phyloP scores from a whole-genome alignment of 1,140 invertebrate species.

The Hyphantria cunea region DNA sequence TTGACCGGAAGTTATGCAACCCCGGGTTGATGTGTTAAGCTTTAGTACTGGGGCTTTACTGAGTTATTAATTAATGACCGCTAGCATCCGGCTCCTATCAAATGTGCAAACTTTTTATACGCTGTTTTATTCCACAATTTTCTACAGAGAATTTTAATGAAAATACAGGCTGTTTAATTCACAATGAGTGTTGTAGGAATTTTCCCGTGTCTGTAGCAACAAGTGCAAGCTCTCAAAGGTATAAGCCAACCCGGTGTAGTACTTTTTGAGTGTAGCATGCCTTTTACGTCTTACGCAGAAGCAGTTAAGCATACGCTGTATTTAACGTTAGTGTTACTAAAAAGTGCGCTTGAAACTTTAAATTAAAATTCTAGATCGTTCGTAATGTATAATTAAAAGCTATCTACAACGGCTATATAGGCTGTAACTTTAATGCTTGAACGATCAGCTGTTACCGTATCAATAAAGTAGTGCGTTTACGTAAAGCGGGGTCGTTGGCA shows the following conservation, averaged over 20 bases:
- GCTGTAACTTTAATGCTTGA: constrained; percentile 19
- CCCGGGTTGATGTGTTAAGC: constrained; percentile 67
- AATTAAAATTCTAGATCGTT: not conserved
- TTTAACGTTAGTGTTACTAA: no score
- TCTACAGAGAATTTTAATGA: constrained; percentile 27
- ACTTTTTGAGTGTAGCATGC: constrained; percentile 11
- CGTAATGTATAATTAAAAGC: no score
- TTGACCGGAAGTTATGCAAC: constrained; percentile 70
- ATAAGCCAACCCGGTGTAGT: constrained; percentile 10
- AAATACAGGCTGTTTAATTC: constrained; percentile 23
- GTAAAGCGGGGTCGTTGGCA: constrained; percentile 48
- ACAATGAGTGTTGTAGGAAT: constrained; percentile 18
- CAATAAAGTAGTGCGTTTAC: constrained; percentile 28
- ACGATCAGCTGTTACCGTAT: constrained; percentile 43
- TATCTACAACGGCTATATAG: not conserved
- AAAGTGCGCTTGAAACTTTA: no score
- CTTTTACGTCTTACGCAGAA: constrained; percentile 7
- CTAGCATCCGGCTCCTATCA: constrained; percentile 51
- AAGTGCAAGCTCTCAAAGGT: constrained; percentile 18
- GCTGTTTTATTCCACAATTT: constrained; percentile 36
- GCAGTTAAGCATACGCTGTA: not conserved
- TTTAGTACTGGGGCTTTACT: constrained; percentile 61
- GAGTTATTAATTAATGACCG: constrained; percentile 74
- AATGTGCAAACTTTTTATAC: constrained; percentile 46
- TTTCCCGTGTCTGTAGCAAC: constrained; percentile 17